Percentiles rank a stretch among this genome's conserved stretches.
Evolutionary conservation across 2,113 vertebrate genomes (phyloP).

Genomic region (Chaetodon auriga): DNA sequence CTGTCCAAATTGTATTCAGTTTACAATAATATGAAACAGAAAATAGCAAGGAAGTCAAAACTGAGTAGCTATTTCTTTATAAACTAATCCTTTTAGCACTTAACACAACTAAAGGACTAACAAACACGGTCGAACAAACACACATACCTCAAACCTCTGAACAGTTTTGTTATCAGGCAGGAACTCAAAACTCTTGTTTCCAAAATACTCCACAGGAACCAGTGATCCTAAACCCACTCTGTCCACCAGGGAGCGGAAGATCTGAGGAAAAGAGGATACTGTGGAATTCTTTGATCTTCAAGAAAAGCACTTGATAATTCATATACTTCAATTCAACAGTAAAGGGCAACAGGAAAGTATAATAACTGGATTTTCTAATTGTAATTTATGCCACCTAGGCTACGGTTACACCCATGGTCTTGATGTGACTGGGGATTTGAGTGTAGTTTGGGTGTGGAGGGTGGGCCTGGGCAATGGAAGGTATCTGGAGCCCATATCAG

Average conservation of each 20-base stretch:
- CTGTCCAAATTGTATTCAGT: neutral
- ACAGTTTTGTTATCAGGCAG: constrained; percentile 90
- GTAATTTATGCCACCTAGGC: no score
- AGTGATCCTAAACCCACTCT: constrained; percentile 92
- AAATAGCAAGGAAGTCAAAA: neutral
- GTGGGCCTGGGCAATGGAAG: neutral
- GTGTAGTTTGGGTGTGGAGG: neutral
- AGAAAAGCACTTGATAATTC: neutral
- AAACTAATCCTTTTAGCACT: no score
- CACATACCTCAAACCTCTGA: constrained; percentile 93
- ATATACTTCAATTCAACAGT: neutral
- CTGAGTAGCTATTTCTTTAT: no score
- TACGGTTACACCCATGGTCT: no score
- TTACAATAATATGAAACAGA: neutral
- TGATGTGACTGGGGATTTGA: neutral
- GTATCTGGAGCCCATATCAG: neutral
- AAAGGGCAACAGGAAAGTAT: neutral
- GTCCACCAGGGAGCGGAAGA: constrained; percentile 90
- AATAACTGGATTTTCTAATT: neutral
- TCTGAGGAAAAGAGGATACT: constrained; percentile 60
- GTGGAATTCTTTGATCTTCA: neutral
- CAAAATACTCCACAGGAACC: constrained; percentile 95
- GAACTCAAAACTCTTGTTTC: constrained; percentile 91
- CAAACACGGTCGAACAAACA: no score
- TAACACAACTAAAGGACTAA: no score